Percentiles rank a stretch among this genome's conserved stretches.
These are phyloP conservation scores for Emydocephalus ijimae DNA, from an alignment of 2,113 vertebrate genomes.

Conservation along the genomic window DNA sequence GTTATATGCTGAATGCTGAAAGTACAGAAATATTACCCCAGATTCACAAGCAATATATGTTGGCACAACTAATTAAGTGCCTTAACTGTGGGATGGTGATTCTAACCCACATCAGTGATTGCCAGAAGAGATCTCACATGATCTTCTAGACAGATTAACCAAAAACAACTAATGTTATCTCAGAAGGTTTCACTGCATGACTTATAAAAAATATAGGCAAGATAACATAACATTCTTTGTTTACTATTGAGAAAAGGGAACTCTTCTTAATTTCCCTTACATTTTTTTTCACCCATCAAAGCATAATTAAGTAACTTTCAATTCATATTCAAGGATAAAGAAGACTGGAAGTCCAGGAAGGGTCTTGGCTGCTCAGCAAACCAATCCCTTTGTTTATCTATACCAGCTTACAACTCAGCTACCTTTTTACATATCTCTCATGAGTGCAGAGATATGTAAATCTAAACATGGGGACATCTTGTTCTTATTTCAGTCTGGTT, in stretches of 20 bases:
- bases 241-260: neutral
- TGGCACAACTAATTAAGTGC: conserved; percentile 8
- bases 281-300: neutral
- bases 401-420: neutral
- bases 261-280: conserved; percentile 8
- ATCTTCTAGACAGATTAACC: neutral
- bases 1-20: neutral
- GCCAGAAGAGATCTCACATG: neutral
- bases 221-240: neutral
- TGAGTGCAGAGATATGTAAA: rapidly evolving
- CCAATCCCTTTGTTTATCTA: rapidly evolving
- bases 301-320: neutral
- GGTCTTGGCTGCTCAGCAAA: neutral
- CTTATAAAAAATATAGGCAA: neutral
- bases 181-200: neutral
- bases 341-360: neutral
- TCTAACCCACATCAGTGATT: neutral
- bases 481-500: neutral
- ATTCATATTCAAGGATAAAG: neutral
- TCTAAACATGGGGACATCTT: neutral
- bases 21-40: neutral
- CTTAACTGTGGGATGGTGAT: neutral
- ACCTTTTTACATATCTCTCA: rapidly evolving
- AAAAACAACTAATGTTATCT: neutral
- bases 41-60: neutral